A percentile compares a stretch with the other conserved stretches of the same genome.
Evolutionary conservation across 2,797 vertebrate species (phyloP).

Genomic region (Erpetoichthys calabaricus): DNA sequence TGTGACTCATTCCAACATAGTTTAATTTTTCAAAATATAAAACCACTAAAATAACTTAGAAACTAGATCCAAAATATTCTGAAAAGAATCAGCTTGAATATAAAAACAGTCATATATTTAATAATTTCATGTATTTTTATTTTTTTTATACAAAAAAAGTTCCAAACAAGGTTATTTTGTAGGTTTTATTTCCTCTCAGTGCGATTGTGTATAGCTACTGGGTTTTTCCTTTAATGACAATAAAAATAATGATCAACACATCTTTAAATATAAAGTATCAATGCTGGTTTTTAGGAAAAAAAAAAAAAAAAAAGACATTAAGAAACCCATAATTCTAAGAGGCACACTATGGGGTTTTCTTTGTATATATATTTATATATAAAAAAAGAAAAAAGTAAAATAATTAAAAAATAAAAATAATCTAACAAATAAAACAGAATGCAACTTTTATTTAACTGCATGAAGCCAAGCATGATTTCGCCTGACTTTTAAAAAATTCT

Average conservation of each 20-base stretch:
- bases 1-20: conserved; percentile 63
- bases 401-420: conserved; percentile 65
- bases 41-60: conserved; percentile 98
- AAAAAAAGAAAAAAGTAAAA: conserved; percentile 50
- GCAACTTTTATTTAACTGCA: conserved; percentile 58
- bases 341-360: conserved; percentile 90
- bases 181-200: conserved; percentile 66
- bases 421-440: conserved; percentile 52
- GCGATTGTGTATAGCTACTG: conserved; percentile 95
- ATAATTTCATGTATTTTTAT: conserved; percentile 24
- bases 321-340: conserved; percentile 98
- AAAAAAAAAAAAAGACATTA: conserved; percentile 55
- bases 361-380: conserved; percentile 43
- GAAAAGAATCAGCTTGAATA: conserved; percentile 93
- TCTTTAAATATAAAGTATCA: conserved; percentile 98
- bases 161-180: conserved; percentile 77
- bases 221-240: conserved; percentile 67
- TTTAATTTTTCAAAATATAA: conserved; percentile 79
- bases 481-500: too few relatives aligned
- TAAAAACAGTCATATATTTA: conserved; percentile 93
- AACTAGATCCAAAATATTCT: conserved; percentile 97
- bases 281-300: conserved; percentile 96
- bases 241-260: conserved; percentile 86
- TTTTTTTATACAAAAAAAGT: conserved; percentile 62
- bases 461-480: conserved; percentile 19